These are phyloP conservation scores for Tachina fera DNA, from an alignment of 2,888 invertebrate species.

Conservation along the genomic window DNA sequence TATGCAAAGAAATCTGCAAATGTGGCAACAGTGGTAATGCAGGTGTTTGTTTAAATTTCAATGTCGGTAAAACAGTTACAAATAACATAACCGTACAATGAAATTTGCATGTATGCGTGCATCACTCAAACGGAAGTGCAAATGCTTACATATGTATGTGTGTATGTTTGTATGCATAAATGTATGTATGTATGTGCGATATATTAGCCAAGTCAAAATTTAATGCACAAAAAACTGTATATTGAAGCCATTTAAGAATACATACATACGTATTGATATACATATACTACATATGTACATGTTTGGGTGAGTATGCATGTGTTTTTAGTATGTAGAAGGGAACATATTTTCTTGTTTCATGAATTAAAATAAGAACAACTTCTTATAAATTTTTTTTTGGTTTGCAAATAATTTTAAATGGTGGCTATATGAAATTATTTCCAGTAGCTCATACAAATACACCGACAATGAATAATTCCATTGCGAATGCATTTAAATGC, in stretches of 20 bases:
- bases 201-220: not conserved
- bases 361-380: not conserved
- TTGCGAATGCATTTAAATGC: conserved; percentile 1
- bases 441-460: not conserved
- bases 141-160: not conserved
- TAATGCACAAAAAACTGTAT: not conserved
- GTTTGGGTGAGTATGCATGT: not conserved
- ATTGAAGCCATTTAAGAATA: not conserved
- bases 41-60: conserved; percentile 16
- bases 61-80: conserved; percentile 64
- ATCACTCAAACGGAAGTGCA: too few relatives aligned
- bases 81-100: conserved; percentile 32
- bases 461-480: conserved; percentile 5
- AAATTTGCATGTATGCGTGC: too few relatives aligned
- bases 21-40: too few relatives aligned
- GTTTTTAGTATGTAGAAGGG: not conserved
- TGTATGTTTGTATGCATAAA: too few relatives aligned
- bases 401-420: not conserved
- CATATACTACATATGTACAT: not conserved
- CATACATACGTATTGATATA: too few relatives aligned
- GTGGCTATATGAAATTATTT: not conserved
- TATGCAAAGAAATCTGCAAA: too few relatives aligned
- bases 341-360: not conserved
- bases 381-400: conserved; percentile 4
- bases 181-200: too few relatives aligned